These are phyloP conservation scores for Adoxophyes honmai DNA, from an alignment of 1,140 invertebrate species.

Conservation along the genomic window DNA sequence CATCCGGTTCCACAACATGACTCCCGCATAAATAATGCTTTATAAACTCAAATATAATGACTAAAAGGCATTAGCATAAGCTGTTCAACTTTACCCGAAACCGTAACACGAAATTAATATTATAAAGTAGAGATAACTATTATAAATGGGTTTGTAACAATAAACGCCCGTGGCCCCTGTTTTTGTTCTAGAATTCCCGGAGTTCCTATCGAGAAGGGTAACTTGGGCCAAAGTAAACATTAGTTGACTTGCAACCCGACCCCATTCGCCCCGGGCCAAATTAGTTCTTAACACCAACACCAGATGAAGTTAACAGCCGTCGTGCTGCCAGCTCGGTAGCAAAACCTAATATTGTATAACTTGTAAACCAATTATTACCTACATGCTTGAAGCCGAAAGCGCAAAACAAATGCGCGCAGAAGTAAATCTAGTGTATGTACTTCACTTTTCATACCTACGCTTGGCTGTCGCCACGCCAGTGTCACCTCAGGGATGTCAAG, in stretches of 20 bases:
- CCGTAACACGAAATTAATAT: slow-evolving; percentile 45
- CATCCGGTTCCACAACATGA: neutral
- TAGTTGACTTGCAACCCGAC: slow-evolving; percentile 26
- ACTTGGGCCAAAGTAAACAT: slow-evolving; percentile 33
- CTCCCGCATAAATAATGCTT: neutral
- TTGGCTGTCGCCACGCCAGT: no score
- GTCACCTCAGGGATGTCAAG: no score
- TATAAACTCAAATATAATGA: slow-evolving; percentile 11
- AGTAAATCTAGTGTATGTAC: no score
- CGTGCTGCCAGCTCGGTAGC: neutral
- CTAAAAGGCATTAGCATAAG: slow-evolving; percentile 11
- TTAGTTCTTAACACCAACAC: slow-evolving; percentile 37
- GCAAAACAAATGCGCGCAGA: neutral
- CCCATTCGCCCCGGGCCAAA: slow-evolving; percentile 24
- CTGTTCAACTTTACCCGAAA: slow-evolving; percentile 24
- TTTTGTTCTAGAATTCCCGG: slow-evolving; percentile 41
- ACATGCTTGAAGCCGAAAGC: neutral
- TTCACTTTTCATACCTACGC: no score
- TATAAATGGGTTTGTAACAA: slow-evolving; percentile 54
- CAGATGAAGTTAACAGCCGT: slow-evolving; percentile 8
- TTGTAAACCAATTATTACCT: neutral
- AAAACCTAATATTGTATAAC: slow-evolving; percentile 2
- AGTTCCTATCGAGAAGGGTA: slow-evolving; percentile 21
- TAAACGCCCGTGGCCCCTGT: slow-evolving; percentile 48
- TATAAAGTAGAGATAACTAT: slow-evolving; percentile 31